Percentiles rank a stretch among this genome's conserved stretches.
Evolutionary conservation across 2,797 vertebrate species (phyloP).

Genomic region (Crocodylus rhombifer): DNA sequence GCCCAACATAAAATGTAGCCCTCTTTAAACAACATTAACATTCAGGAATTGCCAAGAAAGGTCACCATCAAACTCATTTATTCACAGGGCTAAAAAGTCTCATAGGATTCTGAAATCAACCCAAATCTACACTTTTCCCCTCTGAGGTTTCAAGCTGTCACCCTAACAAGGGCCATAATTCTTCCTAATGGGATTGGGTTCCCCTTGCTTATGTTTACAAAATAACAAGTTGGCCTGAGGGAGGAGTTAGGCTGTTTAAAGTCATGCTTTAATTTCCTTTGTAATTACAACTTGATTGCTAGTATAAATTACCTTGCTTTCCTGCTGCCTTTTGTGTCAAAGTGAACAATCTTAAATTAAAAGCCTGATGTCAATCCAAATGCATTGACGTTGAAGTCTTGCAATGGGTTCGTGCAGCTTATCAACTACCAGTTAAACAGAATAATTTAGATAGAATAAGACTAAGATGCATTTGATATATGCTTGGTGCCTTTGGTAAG

Average conservation of each 20-base stretch:
- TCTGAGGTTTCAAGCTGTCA: not conserved
- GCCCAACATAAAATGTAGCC: not conserved
- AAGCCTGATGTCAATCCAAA: constrained; percentile 62
- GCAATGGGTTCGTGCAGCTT: constrained; percentile 45
- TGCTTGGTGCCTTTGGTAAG: not conserved
- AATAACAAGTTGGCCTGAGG: constrained; percentile 71
- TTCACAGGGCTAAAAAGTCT: not conserved
- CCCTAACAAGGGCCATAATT: constrained; percentile 43
- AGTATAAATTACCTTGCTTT: constrained; percentile 69
- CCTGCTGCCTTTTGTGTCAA: constrained; percentile 58
- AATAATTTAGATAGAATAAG: constrained; percentile 39
- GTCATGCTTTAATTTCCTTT: constrained; percentile 79
- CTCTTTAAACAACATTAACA: not conserved
- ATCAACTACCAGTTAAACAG: constrained; percentile 58
- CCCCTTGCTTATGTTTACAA: constrained; percentile 59
- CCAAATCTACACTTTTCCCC: not conserved
- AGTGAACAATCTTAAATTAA: constrained; percentile 79
- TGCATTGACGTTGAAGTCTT: constrained; percentile 21
- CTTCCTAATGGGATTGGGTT: constrained; percentile 53
- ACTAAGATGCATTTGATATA: not conserved
- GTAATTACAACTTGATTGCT: constrained; percentile 80
- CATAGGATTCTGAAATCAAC: not conserved
- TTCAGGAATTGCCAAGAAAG: not conserved
- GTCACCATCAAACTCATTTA: not conserved
- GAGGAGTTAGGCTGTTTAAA: constrained; percentile 71